phyloP scores from a whole-genome alignment of 2,113 vertebrate genomes.

The Rhinogobius similis region DNA sequence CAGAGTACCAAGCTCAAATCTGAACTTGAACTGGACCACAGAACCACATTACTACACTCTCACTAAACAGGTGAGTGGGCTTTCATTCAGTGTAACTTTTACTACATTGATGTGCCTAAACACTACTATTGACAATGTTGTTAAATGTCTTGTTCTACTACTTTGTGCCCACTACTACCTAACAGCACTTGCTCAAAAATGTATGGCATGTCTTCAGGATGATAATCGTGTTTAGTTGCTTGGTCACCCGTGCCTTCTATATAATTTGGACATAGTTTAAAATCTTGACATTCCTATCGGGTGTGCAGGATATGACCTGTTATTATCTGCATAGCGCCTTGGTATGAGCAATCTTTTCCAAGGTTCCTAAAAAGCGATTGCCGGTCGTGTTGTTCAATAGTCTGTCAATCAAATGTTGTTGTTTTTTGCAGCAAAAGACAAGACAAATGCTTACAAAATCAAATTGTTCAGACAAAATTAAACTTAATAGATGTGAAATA shows the following conservation, averaged over 20 bases:
- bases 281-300: background rate
- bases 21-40: conserved; percentile 4
- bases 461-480: no score
- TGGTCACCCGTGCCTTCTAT: background rate
- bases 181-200: background rate
- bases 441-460: background rate
- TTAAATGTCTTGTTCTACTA: background rate
- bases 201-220: background rate
- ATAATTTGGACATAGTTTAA: conserved; percentile 3
- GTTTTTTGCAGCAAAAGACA: background rate
- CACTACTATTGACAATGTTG: background rate
- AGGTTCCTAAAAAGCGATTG: background rate
- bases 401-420: no score
- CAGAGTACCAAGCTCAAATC: conserved; percentile 8
- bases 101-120: background rate
- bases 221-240: background rate
- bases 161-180: background rate
- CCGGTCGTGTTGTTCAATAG: no score
- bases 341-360: background rate
- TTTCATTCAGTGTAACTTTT: background rate
- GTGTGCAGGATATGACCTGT: background rate
- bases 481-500: no score
- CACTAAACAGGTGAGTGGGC: conserved; percentile 34
- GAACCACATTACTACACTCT: background rate
- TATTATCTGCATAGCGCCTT: background rate